Evolutionary conservation across 2,113 vertebrate species (phyloP).

Genomic region (Oreochromis aureus): DNA sequence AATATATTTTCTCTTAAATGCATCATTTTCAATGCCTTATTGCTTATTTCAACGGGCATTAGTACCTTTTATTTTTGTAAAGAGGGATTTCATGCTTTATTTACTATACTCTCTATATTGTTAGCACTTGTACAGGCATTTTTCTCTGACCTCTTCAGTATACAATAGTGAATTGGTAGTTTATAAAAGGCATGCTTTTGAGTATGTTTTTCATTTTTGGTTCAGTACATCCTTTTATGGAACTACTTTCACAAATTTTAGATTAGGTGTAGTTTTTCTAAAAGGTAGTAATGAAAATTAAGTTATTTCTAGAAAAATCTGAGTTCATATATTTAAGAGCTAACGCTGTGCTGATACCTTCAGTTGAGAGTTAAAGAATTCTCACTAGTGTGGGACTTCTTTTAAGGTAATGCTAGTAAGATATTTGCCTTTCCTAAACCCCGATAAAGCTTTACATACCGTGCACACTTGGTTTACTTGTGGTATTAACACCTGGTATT

Average conservation of each 20-base stretch:
- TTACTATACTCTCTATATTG: conserved; percentile 52
- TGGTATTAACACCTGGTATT: conserved; percentile 3
- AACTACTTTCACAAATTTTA: neutral
- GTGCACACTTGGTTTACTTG: neutral
- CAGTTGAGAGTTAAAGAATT: neutral
- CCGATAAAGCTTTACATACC: neutral
- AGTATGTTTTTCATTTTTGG: neutral
- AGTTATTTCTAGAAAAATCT: neutral
- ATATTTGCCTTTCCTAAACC: neutral
- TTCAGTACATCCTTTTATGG: conserved; percentile 1
- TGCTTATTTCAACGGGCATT: conserved; percentile 59
- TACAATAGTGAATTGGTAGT: conserved; percentile 51
- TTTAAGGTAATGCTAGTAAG: neutral
- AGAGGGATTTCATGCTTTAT: conserved; percentile 53
- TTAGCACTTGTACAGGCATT: conserved; percentile 62
- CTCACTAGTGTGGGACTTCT: neutral
- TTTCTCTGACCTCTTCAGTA: conserved; percentile 56
- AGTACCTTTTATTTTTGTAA: conserved; percentile 15
- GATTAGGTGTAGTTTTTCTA: neutral
- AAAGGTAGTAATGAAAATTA: neutral
- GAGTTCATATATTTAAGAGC: neutral
- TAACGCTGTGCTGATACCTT: neutral
- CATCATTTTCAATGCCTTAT: conserved; percentile 63
- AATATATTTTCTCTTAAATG: conserved; percentile 70
- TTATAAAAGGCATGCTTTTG: conserved; percentile 38